Evolutionary conservation across 2,113 vertebrate genomes (phyloP).

Genomic region (Seriola rivoliana): DNA sequence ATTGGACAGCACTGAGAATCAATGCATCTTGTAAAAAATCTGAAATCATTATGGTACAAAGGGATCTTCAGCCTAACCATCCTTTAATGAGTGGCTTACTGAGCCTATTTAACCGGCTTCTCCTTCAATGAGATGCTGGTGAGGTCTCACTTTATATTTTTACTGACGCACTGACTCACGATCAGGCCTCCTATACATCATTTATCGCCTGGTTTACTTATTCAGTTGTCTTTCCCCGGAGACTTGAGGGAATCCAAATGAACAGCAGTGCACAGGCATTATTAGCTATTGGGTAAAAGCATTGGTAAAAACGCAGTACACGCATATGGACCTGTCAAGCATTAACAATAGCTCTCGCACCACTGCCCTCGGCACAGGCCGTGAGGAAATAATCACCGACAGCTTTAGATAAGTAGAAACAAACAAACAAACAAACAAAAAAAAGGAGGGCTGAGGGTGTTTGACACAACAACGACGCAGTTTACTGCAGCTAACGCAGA

Average conservation of each 20-base stretch:
- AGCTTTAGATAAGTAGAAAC: not conserved
- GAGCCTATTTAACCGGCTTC: not conserved
- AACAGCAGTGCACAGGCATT: not conserved
- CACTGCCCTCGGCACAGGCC: not conserved
- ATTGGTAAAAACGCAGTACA: not conserved
- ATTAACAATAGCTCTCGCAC: no score
- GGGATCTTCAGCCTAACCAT: not conserved
- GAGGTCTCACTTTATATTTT: not conserved
- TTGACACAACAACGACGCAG: not conserved
- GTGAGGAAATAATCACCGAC: not conserved
- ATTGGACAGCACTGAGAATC: not conserved
- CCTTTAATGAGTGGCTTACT: not conserved
- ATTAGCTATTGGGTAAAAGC: not conserved
- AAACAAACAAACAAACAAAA: not conserved
- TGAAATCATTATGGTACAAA: not conserved
- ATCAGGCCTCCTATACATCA: slow-evolving; percentile 1
- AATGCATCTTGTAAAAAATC: not conserved
- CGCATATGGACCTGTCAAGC: no score
- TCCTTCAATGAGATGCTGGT: not conserved
- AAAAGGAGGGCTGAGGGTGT: no score
- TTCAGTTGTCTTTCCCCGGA: not conserved
- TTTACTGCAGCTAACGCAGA: not conserved
- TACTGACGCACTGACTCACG: no score
- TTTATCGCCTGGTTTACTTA: not conserved
- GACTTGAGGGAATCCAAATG: not conserved